Percentiles rank a stretch among this genome's conserved stretches.
Evolutionary conservation across 64 coral and sea anemone genomes (phyloP).

Genomic region (Exaiptasia diaphana): DNA sequence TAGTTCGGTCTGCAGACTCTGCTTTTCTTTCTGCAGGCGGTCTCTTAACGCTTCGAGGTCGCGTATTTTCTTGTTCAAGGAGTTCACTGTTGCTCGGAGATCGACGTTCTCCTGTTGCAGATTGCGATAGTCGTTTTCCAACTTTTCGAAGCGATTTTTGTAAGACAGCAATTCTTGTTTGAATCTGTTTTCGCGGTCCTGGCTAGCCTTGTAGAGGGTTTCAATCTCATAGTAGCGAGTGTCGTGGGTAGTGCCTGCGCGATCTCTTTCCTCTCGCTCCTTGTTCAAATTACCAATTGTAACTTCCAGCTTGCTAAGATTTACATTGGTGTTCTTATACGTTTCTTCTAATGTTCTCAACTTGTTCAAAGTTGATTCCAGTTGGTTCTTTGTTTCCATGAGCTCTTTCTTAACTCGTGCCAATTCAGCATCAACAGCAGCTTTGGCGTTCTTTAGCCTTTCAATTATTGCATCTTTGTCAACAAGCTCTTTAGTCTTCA

Average conservation of each 20-base stretch:
- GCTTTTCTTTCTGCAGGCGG: slow-evolving; percentile 74
- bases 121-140: slow-evolving; percentile 80
- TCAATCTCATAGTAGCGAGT: slow-evolving; percentile 90
- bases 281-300: slow-evolving; percentile 77
- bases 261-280: slow-evolving; percentile 82
- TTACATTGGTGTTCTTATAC: slow-evolving; percentile 68
- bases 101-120: slow-evolving; percentile 88
- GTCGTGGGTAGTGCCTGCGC: slow-evolving; percentile 67
- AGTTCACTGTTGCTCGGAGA: slow-evolving; percentile 75
- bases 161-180: slow-evolving; percentile 81
- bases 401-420: slow-evolving; percentile 74
- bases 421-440: slow-evolving; percentile 66
- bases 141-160: slow-evolving; percentile 81
- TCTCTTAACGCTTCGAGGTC: slow-evolving; percentile 58
- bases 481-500: slow-evolving; percentile 50
- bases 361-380: slow-evolving; percentile 73
- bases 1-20: slow-evolving; percentile 67
- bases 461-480: slow-evolving; percentile 72
- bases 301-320: slow-evolving; percentile 82
- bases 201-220: slow-evolving; percentile 74
- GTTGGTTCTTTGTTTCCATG: slow-evolving; percentile 71
- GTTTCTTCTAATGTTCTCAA: slow-evolving; percentile 72
- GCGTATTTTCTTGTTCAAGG: slow-evolving; percentile 78
- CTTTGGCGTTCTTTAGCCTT: slow-evolving; percentile 49
- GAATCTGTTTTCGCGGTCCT: slow-evolving; percentile 71